Conservation (phyloP, 2,113 vertebrate species). For the Elephas maximus region DNA sequence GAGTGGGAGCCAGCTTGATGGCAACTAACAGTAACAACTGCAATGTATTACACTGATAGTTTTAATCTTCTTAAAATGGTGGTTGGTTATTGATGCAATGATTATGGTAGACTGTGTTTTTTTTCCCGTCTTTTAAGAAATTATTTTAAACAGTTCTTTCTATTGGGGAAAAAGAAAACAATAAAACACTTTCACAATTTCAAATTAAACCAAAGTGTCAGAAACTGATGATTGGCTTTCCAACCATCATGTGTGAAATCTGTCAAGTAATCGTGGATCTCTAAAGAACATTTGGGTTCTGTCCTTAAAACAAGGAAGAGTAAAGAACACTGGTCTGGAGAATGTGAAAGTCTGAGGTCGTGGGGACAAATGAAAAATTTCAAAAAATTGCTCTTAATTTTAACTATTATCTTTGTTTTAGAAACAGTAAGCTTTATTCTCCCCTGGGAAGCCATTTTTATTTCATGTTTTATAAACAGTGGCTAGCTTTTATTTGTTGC, state of each 20-base stretch:
- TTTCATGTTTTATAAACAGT: slow-evolving; percentile 32
- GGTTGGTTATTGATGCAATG: neutral
- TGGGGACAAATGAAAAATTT: neutral
- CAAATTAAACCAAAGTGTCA: slow-evolving; percentile 14
- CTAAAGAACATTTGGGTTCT: neutral
- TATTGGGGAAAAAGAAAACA: neutral
- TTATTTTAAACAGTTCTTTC: neutral
- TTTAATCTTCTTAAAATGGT: neutral
- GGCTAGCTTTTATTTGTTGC: slow-evolving; percentile 37
- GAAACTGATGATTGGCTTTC: neutral
- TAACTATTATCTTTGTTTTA: slow-evolving; percentile 38
- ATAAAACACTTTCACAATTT: neutral
- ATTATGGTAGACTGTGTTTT: neutral
- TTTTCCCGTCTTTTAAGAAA: neutral
- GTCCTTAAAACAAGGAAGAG: neutral
- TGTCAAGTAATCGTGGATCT: neutral
- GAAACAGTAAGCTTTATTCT: neutral
- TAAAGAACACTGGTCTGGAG: neutral
- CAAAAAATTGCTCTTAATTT: slow-evolving; percentile 34
- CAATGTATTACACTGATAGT: neutral
- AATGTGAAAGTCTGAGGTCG: neutral
- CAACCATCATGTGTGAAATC: neutral
- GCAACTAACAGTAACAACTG: neutral
- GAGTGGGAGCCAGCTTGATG: neutral
- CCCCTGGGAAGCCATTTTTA: slow-evolving; percentile 13